Evolutionary conservation across 2,888 invertebrate species (phyloP), one percentile per base, ranked within the genome.

Genomic region (Dasysyrphus tricinctus): DNA sequence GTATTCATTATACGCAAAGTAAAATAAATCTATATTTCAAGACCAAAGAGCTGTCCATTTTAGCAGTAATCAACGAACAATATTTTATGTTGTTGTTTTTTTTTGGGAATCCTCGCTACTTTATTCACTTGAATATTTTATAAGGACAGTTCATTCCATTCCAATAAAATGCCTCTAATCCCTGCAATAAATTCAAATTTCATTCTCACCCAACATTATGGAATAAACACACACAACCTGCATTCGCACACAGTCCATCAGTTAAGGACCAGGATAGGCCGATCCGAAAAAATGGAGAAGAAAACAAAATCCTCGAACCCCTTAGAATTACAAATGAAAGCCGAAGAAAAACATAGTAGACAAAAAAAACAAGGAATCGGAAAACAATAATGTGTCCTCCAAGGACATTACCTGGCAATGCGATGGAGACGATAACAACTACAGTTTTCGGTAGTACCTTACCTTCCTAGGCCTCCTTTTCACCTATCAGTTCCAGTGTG

Each of bases 131-230:
- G 86, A 86, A 86, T 86, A 86, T 86, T 86, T 86, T 75, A 86
- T 86, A 82, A 86, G 75, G 69, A 86, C 82, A 73, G 79, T 82
- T 72, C 78, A 79, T 86, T 82, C 82, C 67, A 51, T 59, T 59
- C 70, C 79, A 79, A 86, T 86, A 86, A 86, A 82, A 82, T 79
- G 59, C 75, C 75, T 82, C 75, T 82, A 79, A 82, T 86, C 82
- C 82, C 65, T 32, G 86, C 86, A 72, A 86, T 86, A 82, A 86
- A 86, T 86, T 86, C 78, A 86, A 86, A 86, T 86, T 72, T 78
- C 70, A 65, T 65, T 79, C 65, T n/a, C 72, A 32, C 44, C 47
- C 39, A 70, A 59, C 57, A 42, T 34, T 80, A 77, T 37, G 12
- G 34, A 39, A 51, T 56, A 42, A 47, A 34, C 14, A 54, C 14